phyloP scores from a whole-genome alignment of 1,140 invertebrate species.

The Calephelis virginiensis region DNA sequence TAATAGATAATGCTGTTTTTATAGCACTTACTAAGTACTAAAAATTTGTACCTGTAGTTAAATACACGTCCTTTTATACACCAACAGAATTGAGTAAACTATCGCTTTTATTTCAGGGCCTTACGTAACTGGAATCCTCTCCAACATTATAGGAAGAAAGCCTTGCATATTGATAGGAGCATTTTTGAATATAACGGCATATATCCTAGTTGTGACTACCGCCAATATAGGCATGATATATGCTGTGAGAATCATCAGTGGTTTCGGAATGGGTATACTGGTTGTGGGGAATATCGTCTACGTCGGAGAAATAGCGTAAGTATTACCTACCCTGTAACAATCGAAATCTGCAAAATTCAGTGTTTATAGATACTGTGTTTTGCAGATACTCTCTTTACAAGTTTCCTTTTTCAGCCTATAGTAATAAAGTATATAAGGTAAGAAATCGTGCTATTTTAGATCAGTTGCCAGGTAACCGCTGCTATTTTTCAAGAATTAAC shows the following conservation, averaged over 20 bases:
- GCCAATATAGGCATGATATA: conserved; percentile 43
- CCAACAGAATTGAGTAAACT: not conserved
- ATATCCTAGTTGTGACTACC: conserved; percentile 42
- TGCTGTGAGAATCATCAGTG: conserved; percentile 44
- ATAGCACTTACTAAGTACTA: too few relatives aligned
- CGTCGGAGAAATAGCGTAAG: conserved; percentile 55
- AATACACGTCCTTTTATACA: too few relatives aligned
- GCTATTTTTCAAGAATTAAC: too few relatives aligned
- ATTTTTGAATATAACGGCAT: conserved; percentile 37
- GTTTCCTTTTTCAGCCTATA: too few relatives aligned
- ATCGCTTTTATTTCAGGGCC: conserved; percentile 37
- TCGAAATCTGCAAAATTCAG: too few relatives aligned
- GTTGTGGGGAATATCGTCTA: conserved; percentile 53
- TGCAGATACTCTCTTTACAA: too few relatives aligned
- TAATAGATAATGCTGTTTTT: too few relatives aligned
- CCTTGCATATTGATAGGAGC: conserved; percentile 47
- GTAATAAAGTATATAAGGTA: too few relatives aligned
- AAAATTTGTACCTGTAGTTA: too few relatives aligned
- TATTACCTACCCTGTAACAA: conserved; percentile 3
- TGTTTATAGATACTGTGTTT: not conserved
- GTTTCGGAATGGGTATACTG: conserved; percentile 51
- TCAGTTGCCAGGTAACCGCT: too few relatives aligned
- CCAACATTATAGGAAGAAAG: conserved; percentile 47
- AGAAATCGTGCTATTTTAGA: too few relatives aligned
- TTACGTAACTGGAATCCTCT: conserved; percentile 40